Conservation (phyloP, 2,888 invertebrate genomes). For the Globia sparganii region DNA sequence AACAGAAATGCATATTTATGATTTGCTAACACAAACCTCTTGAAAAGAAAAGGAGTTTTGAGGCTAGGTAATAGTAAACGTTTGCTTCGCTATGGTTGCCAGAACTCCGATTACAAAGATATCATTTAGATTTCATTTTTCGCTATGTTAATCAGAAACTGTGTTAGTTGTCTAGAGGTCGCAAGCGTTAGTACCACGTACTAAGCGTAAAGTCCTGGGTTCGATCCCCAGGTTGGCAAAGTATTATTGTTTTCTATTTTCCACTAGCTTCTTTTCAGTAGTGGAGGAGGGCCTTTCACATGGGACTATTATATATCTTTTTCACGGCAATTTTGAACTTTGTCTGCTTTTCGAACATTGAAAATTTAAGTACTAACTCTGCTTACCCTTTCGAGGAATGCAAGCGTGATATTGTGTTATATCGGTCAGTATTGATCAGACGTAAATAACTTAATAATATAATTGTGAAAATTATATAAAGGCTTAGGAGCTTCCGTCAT, state of each 20-base stretch:
- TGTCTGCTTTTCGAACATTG: background rate
- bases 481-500: constrained; percentile 10
- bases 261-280: too few relatives aligned
- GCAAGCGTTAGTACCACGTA: too few relatives aligned
- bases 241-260: background rate
- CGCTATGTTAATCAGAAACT: background rate
- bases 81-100: background rate
- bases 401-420: background rate
- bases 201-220: background rate
- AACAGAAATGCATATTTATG: background rate
- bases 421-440: background rate
- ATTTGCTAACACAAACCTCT: background rate
- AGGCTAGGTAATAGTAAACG: background rate
- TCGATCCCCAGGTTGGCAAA: background rate
- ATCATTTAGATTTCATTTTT: background rate
- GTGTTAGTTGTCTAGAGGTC: background rate
- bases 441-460: constrained; percentile 5
- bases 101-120: background rate
- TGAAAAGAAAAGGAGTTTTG: background rate
- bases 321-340: background rate
- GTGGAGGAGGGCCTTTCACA: too few relatives aligned
- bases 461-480: background rate
- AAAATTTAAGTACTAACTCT: background rate
- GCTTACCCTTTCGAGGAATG: too few relatives aligned
- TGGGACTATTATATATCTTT: background rate